Evolutionary conservation across 35 echinoderm and acorn worm genomes (phyloP).

Genomic region (Apostichopus japonicus): DNA sequence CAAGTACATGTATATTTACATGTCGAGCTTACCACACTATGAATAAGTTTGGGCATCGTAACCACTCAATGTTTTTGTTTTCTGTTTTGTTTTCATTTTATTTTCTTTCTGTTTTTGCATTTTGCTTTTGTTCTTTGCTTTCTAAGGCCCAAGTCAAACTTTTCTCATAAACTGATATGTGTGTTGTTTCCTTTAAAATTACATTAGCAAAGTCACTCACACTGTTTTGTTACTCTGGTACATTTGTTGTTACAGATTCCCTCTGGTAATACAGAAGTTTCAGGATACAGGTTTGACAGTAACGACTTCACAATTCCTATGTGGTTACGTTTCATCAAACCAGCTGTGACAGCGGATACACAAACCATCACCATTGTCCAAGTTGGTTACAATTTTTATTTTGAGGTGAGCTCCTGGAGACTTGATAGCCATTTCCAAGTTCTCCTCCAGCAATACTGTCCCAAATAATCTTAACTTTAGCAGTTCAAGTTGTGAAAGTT

Average conservation of each 20-base stretch:
- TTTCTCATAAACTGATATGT: too few relatives aligned
- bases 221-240: too few relatives aligned
- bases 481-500: too few relatives aligned
- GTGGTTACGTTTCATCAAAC: slow-evolving; percentile 91
- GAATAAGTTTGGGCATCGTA: too few relatives aligned
- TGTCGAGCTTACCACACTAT: too few relatives aligned
- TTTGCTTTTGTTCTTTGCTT: too few relatives aligned
- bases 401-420: slow-evolving; percentile 80
- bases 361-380: slow-evolving; percentile 85
- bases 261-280: not conserved
- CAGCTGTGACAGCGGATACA: slow-evolving; percentile 56
- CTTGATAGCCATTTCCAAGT: not conserved
- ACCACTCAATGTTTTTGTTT: too few relatives aligned
- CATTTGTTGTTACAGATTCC: not conserved
- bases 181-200: not conserved
- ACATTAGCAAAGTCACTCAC: too few relatives aligned
- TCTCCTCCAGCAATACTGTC: not conserved
- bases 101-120: too few relatives aligned
- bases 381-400: slow-evolving; percentile 70
- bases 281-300: slow-evolving; percentile 64
- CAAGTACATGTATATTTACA: too few relatives aligned
- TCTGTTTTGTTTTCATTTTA: too few relatives aligned
- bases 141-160: too few relatives aligned
- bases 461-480: not conserved
- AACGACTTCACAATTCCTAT: slow-evolving; percentile 70